Evolutionary conservation across 1,140 invertebrate genomes (phyloP), one percentile per base, ranked within the genome.

Genomic region (Pristionchus pacificus): DNA sequence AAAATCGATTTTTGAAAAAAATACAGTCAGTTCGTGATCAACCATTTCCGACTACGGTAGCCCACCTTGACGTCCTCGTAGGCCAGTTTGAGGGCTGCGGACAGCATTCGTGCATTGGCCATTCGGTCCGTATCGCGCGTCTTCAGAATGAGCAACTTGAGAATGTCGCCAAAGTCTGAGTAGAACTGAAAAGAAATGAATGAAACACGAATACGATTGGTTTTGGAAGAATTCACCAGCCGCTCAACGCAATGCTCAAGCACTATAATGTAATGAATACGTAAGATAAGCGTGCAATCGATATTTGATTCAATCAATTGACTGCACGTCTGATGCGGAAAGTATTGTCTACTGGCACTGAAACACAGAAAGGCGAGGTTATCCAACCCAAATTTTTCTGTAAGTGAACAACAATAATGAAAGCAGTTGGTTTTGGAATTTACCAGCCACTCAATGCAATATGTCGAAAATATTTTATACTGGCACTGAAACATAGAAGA

Each of bases 111-210:
- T 2, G 95, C 94, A 86, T 95, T 97, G 81, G 92, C 91, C 0
- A 94, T 90, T 87, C 97, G 97, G 86, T 96, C 97, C 63, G 98
- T 97, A 85, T 99, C 96, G 74, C 95, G 88, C 1, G 93, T 92
- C 86, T 97, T 98, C 65, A 92, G 91, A 76, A 99, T 86, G 1
- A 95, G 97, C 14, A 91, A 90, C 87, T 98, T 98, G 65, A 99
- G 97, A 66, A 99, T 99, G 85, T 98, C 96, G n/a, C 96, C 96
- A 87, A 97, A 98, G 85, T 98, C 93, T 84, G 95, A 95, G 84
- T 96, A 97, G 84, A 93, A 96, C 89, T 92, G 84, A 85, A 74
- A 81, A 67, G 72, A 29, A 64, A 71, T 58, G 33, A 68, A 72
- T 60, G 33, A n/a, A n/a, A n/a, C n/a, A n/a, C n/a, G n/a, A n/a